phyloP scores from a whole-genome alignment of 2,888 invertebrate genomes.

The Caenorhabditis sinica region DNA sequence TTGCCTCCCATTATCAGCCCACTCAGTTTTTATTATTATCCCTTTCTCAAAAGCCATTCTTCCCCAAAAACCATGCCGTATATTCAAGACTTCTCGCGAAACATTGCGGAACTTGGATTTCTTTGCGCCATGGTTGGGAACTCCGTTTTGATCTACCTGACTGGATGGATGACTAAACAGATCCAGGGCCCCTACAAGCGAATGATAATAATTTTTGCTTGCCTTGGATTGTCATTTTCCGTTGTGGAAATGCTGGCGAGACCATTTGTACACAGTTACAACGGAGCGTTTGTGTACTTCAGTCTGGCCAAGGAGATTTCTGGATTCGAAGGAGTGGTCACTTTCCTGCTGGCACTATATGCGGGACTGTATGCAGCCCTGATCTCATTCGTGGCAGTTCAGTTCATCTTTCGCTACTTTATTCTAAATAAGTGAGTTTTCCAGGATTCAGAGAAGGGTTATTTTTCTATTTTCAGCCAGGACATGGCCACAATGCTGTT shows the following conservation, averaged over 20 bases:
- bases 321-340: conserved; percentile 19
- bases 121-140: conserved; percentile 30
- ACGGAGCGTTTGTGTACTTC: conserved; percentile 45
- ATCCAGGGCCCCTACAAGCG: conserved; percentile 48
- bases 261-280: conserved; percentile 51
- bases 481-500: conserved; percentile 14
- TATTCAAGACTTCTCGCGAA: conserved; percentile 43
- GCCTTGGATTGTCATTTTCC: conserved; percentile 38
- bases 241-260: conserved; percentile 39
- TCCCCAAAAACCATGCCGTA: conserved; percentile 37
- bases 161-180: conserved; percentile 37
- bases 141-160: conserved; percentile 38
- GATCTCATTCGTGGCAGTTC: conserved; percentile 46
- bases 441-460: no score
- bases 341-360: conserved; percentile 38
- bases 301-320: conserved; percentile 49
- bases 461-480: conserved; percentile 20
- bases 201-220: conserved; percentile 50
- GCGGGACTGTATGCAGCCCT: conserved; percentile 34
- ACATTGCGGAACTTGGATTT: conserved; percentile 46
- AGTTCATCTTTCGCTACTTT: conserved; percentile 42
- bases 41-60: no score
- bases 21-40: not conserved
- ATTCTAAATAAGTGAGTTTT: conserved; percentile 31
- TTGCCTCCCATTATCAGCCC: no score